These are phyloP conservation scores for Solea solea DNA, from an alignment of 2,113 vertebrate species.

Conservation along the genomic window DNA sequence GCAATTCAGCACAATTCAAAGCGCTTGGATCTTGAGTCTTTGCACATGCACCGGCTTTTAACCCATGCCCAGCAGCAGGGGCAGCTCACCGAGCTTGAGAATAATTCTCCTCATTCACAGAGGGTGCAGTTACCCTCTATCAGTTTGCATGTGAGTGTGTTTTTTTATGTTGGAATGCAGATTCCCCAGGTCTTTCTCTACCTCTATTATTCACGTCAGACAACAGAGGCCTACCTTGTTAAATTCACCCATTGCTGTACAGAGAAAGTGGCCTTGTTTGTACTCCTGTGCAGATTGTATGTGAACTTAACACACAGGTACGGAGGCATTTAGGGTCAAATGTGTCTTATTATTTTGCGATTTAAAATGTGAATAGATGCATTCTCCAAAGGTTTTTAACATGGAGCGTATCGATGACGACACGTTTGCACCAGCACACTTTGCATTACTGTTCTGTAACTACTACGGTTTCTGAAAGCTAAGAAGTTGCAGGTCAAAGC, in stretches of 20 bases:
- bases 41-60: conserved; percentile 26
- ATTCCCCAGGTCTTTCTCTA: conserved; percentile 21
- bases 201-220: conserved; percentile 25
- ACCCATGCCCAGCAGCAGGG: conserved; percentile 43
- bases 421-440: too few species aligned
- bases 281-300: too few species aligned
- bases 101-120: conserved; percentile 18
- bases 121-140: background rate
- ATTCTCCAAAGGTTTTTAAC: too few species aligned
- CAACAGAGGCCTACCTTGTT: background rate
- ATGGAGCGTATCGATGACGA: too few species aligned
- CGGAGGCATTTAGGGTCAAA: background rate
- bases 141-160: conserved; percentile 1
- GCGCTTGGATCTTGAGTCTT: conserved; percentile 40
- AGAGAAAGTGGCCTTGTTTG: background rate
- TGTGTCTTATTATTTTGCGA: too few species aligned
- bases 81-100: conserved; percentile 17
- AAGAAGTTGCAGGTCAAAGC: too few species aligned
- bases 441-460: too few species aligned
- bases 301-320: background rate
- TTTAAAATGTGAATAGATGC: too few species aligned
- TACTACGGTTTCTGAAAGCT: too few species aligned
- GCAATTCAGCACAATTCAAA: conserved; percentile 53
- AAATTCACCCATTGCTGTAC: conserved; percentile 1
- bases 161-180: conserved; percentile 16